Evolutionary conservation across 2,797 vertebrate genomes (phyloP).

Genomic region (Dendrocincla tyrannina): DNA sequence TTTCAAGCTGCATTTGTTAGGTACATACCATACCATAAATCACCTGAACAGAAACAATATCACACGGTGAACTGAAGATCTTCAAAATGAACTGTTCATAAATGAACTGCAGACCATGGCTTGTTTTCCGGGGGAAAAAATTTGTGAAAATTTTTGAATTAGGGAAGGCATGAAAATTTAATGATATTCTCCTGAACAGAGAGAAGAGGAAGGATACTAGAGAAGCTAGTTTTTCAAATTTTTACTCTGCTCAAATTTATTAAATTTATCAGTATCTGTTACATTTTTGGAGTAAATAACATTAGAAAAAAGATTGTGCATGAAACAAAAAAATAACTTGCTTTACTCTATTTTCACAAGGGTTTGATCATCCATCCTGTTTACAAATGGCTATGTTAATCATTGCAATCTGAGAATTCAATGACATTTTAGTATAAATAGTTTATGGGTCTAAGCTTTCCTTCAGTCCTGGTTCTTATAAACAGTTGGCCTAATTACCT

Average conservation of each 20-base stretch:
- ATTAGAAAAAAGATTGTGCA: background rate
- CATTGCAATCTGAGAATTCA: constrained; percentile 41
- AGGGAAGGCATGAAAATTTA: background rate
- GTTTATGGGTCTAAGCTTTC: constrained; percentile 41
- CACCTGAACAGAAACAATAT: constrained; percentile 28
- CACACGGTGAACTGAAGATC: background rate
- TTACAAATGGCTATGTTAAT: constrained; percentile 50
- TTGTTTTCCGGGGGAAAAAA: background rate
- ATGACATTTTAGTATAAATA: constrained; percentile 32
- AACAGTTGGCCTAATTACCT: constrained; percentile 39
- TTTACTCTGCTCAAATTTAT: background rate
- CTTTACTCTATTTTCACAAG: constrained; percentile 1
- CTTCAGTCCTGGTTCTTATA: constrained; percentile 31
- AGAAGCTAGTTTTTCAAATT: background rate
- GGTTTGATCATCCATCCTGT: constrained; percentile 51
- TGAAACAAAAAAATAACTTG: background rate
- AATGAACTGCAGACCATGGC: background rate
- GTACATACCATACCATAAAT: constrained; percentile 16
- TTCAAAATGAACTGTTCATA: constrained; percentile 11
- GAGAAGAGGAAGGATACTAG: background rate
- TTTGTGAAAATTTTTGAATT: background rate
- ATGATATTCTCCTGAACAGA: background rate
- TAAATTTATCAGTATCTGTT: background rate
- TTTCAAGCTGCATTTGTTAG: constrained; percentile 18
- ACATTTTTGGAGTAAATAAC: background rate